Evolutionary conservation across 2,888 invertebrate species (phyloP).

Genomic region (Orthosia incerta): DNA sequence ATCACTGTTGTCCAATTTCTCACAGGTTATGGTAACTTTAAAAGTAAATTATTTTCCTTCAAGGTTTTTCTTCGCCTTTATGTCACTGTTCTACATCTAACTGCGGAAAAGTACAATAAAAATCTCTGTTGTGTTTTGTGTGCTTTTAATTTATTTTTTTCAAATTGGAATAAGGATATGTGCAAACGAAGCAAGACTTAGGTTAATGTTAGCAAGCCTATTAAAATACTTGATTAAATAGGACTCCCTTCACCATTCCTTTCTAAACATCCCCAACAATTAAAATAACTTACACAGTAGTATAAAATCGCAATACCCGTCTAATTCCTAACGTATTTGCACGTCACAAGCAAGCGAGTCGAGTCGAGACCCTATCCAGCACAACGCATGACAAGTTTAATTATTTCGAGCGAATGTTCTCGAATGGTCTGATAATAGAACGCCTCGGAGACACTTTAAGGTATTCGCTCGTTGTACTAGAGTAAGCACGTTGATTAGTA

Average conservation of each 20-base stretch:
- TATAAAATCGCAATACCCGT: constrained; percentile 29
- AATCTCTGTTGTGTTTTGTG: too few relatives aligned
- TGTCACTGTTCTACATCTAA: too few relatives aligned
- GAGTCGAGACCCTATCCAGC: constrained; percentile 65
- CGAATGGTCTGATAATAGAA: constrained; percentile 72
- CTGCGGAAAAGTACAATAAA: too few relatives aligned
- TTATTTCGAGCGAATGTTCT: constrained; percentile 80
- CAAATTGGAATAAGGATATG: constrained; percentile 48
- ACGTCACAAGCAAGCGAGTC: constrained; percentile 74
- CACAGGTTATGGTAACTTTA: too few relatives aligned
- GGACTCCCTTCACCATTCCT: neutral
- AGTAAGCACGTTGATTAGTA: constrained; percentile 26
- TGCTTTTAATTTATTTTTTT: too few relatives aligned
- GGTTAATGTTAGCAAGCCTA: constrained; percentile 78
- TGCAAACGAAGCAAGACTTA: constrained; percentile 68
- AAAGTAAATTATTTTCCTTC: too few relatives aligned
- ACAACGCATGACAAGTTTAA: constrained; percentile 84
- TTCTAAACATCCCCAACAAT: neutral
- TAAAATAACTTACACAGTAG: neutral
- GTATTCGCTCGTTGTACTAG: constrained; percentile 24
- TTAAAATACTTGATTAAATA: too few relatives aligned
- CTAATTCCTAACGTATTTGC: constrained; percentile 62
- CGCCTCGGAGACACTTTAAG: constrained; percentile 60
- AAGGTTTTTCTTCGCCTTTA: too few relatives aligned
- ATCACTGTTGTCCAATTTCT: too few relatives aligned